These are phyloP conservation scores for Rallus limicola DNA, from an alignment of 2,113 vertebrate genomes.

Conservation along the genomic window DNA sequence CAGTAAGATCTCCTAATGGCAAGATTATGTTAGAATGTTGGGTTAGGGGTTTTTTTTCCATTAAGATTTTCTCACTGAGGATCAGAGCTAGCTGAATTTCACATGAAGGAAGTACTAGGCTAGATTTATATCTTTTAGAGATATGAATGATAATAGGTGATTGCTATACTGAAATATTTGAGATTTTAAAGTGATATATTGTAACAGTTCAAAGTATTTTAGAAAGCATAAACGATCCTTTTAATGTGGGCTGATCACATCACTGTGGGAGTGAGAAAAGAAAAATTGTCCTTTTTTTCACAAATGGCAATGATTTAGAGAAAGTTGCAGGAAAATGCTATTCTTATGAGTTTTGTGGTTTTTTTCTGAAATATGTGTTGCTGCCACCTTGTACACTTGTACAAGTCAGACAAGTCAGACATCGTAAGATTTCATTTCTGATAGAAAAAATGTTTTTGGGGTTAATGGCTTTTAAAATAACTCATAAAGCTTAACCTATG, in stretches of 20 bases:
- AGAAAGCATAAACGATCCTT: background rate
- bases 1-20: background rate
- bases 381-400: background rate
- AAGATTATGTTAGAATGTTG: background rate
- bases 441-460: background rate
- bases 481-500: background rate
- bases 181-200: background rate
- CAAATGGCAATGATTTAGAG: background rate
- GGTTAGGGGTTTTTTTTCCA: background rate
- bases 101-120: background rate
- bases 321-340: background rate
- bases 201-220: background rate
- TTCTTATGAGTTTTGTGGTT: background rate
- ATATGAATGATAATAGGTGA: background rate
- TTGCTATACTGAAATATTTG: background rate
- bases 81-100: background rate
- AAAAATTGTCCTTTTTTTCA: background rate
- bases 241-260: background rate
- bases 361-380: background rate
- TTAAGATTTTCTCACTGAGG: background rate
- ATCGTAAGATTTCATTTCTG: background rate
- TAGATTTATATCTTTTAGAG: background rate
- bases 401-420: background rate
- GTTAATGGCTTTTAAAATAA: background rate
- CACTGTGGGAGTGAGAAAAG: background rate